These are phyloP conservation scores for Hucho hucho DNA, from an alignment of 2,113 vertebrate genomes.

Conservation along the genomic window DNA sequence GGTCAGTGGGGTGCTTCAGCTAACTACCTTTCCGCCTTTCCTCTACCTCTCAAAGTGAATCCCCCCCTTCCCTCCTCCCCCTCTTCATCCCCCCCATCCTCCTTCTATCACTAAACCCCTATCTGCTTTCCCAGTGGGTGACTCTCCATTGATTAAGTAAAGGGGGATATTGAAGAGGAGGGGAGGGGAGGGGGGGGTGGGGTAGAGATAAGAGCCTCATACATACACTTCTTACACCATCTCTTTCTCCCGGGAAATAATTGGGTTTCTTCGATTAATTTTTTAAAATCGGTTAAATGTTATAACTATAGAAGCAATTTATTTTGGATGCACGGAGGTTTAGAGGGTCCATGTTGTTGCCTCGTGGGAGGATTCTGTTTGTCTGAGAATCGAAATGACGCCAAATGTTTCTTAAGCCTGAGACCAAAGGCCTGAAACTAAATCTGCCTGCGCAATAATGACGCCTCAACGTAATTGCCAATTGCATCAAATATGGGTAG, in stretches of 20 bases:
- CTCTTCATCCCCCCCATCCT: slow-evolving; percentile 18
- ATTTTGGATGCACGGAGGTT: too few species aligned
- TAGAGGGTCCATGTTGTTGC: too few species aligned
- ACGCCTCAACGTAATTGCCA: too few species aligned
- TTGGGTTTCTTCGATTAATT: slow-evolving; percentile 22
- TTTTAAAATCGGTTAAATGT: neutral
- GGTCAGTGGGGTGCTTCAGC: slow-evolving; percentile 35
- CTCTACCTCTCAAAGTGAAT: slow-evolving; percentile 44
- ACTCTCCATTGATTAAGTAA: slow-evolving; percentile 58
- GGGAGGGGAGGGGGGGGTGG: slow-evolving; percentile 18
- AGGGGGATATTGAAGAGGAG: slow-evolving; percentile 32
- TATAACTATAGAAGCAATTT: neutral
- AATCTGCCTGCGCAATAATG: too few species aligned
- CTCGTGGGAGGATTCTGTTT: too few species aligned
- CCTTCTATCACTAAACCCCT: slow-evolving; percentile 38
- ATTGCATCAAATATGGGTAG: too few species aligned
- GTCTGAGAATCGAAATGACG: too few species aligned
- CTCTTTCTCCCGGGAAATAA: slow-evolving; percentile 27
- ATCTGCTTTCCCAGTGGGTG: slow-evolving; percentile 36
- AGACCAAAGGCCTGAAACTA: too few species aligned
- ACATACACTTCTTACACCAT: slow-evolving; percentile 20
- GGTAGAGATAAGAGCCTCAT: slow-evolving; percentile 41
- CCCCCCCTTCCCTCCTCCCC: slow-evolving; percentile 4
- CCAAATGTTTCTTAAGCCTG: too few species aligned
- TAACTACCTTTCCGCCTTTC: slow-evolving; percentile 32